Evolutionary conservation across 1,140 invertebrate genomes (phyloP), one percentile per base, ranked within the genome.

Genomic region (Drosophila tsacasi): DNA sequence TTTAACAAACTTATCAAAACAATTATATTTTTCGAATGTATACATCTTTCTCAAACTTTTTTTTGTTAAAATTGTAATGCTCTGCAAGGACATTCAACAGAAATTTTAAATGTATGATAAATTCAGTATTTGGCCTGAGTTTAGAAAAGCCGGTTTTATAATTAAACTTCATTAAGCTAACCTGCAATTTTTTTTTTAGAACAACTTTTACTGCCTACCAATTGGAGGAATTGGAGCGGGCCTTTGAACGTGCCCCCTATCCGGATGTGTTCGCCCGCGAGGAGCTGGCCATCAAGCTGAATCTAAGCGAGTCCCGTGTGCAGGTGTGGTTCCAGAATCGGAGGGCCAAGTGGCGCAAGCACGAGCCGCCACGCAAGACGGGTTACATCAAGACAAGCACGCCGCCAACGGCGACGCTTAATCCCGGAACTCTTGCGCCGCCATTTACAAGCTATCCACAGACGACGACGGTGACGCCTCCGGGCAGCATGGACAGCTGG

Each of bases 171-270:
- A 37, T 13, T 37, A 15, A 23, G 15, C 23, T 49, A 30, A 40
- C 47, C 35, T 0, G 55, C 63, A 40, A 54, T 69, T 66, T 77
- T 79, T 59, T 3, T 93, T 91, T 94, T 93, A 98, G 98, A 93
- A 99, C 98, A 1, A 99, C 98, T 0, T 99, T 99, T 91, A 99
- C 98, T 0, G 97, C 98, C 0, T 98, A 98, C 91, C 98, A 99
- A 92, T 93, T 99, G 46, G 98, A 99, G 91, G 98, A 99, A 90
- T 93, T 99, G 82, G 98, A 99, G 91, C 94, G 97, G 17, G 98
- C 98, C 0, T 99, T 99, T 83, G 97, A 99, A 86, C 94, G 97
- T 52, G 98, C 98, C 0, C 98, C 98, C 0, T 99, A 99, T 93
- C 98, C 98, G 0, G 98, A 99, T 93, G 98, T 99, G 1, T 99